Base-by-base conservation (phyloP, 2,113 vertebrate genomes). In the Mormyrus iriodes region DNA sequence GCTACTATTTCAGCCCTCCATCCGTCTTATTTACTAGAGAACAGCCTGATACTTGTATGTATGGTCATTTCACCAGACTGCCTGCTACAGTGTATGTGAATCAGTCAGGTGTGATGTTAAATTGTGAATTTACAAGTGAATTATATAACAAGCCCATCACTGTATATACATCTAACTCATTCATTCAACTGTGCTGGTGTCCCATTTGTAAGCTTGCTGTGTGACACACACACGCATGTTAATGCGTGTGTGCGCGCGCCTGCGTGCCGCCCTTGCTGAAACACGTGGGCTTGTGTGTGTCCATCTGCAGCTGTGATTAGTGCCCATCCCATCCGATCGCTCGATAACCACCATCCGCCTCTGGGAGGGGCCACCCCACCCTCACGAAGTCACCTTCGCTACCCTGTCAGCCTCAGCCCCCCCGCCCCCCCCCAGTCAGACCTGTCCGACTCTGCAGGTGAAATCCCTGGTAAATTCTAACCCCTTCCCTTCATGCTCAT, bases 261-360 rank as follows among this genome's bases (percentile, higher is more conserved):
- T n/a, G 17, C 58, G 24, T 87, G 46, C n/a, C 24, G 2, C 15
- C 19, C 27, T 10, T 61, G 52, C 5, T 44, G 7, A 65, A 61
- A 19, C 35, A 6, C 92, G 91, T 92, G 85, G 96, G 90, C 93
- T 96, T 96, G 52, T 97, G 96, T 96, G 48, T 97, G 90, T 97
- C 95, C 97, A 96, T 97, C 91, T 96, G 94, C 98, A 99, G 98
- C 98, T 92, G 98, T 99, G 97, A 96, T 99, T 98, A 99, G 98
- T 96, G 98, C 98, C 96, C 98, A 99, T 96, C 98, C 98, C 97
- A 99, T 99, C 97, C 98, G 99, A 98, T 98, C 98, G 93, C 98
- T 99, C 91, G 98, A 99, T 97, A 98, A 97, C 96, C 97, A 88
- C 44, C 97, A 99, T 98, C 99, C 98, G 97, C 97, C 98, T 97